These are phyloP conservation scores for Drosophila antonietae DNA, from an alignment of 2,888 invertebrate species.

Conservation along the genomic window DNA sequence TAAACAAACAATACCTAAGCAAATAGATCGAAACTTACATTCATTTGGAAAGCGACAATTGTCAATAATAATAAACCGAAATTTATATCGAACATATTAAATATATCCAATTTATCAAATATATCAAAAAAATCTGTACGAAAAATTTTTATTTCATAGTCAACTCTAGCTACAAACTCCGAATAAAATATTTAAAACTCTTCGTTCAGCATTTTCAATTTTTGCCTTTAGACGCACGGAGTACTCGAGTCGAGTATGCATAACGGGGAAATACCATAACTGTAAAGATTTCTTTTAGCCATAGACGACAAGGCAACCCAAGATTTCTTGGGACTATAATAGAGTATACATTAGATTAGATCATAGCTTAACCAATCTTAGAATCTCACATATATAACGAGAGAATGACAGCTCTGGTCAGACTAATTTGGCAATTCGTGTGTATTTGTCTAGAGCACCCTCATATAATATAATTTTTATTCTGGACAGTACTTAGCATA, in stretches of 20 bases:
- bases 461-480: neutral
- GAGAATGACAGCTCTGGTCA: too few species aligned
- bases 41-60: neutral
- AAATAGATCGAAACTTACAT: neutral
- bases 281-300: neutral
- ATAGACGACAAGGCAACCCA: too few species aligned
- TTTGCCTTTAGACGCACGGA: neutral
- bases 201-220: neutral
- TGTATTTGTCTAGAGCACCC: neutral
- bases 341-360: too few species aligned
- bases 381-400: too few species aligned
- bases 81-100: neutral
- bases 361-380: too few species aligned
- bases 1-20: too few species aligned
- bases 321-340: too few species aligned
- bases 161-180: neutral
- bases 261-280: neutral
- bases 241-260: neutral
- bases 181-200: neutral
- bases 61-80: neutral
- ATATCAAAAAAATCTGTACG: neutral
- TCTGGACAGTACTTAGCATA: neutral
- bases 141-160: neutral
- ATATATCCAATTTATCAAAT: too few species aligned
- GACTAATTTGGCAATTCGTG: neutral